Evolutionary conservation across 2,888 invertebrate genomes (phyloP).

Genomic region (Metallyticus violacea): DNA sequence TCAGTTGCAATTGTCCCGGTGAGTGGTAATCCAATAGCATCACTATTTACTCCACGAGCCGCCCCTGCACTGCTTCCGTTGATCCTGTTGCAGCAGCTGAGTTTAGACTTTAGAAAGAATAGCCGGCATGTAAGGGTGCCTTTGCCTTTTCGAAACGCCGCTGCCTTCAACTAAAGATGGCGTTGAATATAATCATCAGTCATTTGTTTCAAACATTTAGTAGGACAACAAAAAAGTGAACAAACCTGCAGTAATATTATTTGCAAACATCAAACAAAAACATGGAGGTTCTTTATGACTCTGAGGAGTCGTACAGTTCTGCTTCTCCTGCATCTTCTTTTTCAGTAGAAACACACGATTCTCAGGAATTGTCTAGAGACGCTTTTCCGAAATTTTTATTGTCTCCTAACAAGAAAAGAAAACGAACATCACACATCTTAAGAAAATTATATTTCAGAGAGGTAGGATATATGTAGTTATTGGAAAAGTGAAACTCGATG

Average conservation of each 20-base stretch:
- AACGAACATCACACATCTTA: not conserved
- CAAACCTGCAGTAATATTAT: not conserved
- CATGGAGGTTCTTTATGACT: not conserved
- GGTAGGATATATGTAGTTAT: not conserved
- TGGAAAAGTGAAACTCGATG: not conserved
- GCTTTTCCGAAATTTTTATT: not conserved
- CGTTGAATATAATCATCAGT: not conserved
- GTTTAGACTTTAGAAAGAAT: no score
- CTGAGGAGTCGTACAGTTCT: not conserved
- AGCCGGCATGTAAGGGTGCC: not conserved
- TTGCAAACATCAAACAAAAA: not conserved
- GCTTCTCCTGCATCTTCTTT: not conserved
- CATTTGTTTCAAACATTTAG: not conserved
- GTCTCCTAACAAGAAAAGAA: not conserved
- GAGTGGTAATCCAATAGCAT: no score
- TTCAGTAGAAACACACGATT: conserved; percentile 1
- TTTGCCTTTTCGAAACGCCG: not conserved
- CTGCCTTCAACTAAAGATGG: not conserved
- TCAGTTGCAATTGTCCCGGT: no score
- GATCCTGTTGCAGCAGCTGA: no score
- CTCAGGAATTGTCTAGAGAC: not conserved
- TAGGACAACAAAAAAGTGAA: not conserved
- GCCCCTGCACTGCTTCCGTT: no score
- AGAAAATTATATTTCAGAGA: conserved; percentile 5
- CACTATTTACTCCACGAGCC: no score